Evolutionary conservation across 2,113 vertebrate species (phyloP).

Genomic region (Castor canadensis): DNA sequence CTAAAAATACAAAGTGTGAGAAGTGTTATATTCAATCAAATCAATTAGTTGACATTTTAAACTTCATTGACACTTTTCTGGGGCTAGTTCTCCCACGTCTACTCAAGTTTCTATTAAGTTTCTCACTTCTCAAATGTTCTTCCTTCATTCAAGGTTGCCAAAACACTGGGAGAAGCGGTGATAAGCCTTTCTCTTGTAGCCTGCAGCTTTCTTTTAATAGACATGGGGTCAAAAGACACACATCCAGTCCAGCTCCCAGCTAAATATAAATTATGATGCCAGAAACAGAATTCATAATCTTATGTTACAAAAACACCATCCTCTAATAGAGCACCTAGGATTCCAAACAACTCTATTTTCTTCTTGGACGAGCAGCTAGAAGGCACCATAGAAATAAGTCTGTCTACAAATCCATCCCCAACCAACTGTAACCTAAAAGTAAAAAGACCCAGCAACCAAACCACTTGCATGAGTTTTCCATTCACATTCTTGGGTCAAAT

Average conservation of each 20-base stretch:
- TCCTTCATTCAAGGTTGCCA: constrained; percentile 46
- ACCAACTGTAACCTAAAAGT: not conserved
- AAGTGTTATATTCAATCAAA: constrained; percentile 7
- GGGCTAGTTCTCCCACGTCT: not conserved
- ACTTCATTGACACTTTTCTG: not conserved
- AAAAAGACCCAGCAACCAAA: not conserved
- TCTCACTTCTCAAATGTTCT: constrained; percentile 54
- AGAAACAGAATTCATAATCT: constrained; percentile 68
- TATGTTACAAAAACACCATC: constrained; percentile 62
- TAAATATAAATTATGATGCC: constrained; percentile 68
- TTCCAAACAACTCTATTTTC: constrained; percentile 60
- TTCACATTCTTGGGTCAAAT: not conserved
- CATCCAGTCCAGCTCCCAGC: constrained; percentile 33
- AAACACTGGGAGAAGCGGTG: constrained; percentile 30
- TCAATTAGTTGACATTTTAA: not conserved
- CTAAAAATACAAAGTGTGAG: not conserved
- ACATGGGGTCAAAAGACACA: constrained; percentile 56
- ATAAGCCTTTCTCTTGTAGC: constrained; percentile 38
- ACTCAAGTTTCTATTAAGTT: constrained; percentile 44
- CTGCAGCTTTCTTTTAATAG: constrained; percentile 67
- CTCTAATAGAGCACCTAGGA: not conserved
- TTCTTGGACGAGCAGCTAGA: constrained; percentile 32
- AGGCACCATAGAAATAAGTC: not conserved
- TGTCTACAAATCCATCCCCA: not conserved
- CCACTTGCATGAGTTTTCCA: not conserved